Evolutionary conservation across 2,797 vertebrate genomes (phyloP).

Genomic region (Pelodytes ibericus): DNA sequence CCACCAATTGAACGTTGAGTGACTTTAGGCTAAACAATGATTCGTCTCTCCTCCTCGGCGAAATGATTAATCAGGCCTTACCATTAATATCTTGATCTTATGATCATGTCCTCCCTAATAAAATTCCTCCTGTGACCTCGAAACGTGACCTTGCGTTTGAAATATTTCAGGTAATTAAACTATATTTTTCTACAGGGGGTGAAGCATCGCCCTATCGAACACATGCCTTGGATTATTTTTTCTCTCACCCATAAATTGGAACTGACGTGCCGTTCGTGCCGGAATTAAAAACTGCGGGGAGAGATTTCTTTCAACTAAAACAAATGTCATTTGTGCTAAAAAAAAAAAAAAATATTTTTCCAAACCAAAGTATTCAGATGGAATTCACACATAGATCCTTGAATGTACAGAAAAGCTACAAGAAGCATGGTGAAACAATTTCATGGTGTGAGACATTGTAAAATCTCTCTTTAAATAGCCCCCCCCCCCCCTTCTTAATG

Average conservation of each 20-base stretch:
- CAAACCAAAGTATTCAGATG: slow-evolving; percentile 34
- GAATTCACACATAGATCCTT: slow-evolving; percentile 43
- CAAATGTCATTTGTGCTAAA: slow-evolving; percentile 45
- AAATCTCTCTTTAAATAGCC: slow-evolving; percentile 42
- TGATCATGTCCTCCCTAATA: no score
- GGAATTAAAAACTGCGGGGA: slow-evolving; percentile 45
- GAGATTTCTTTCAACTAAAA: slow-evolving; percentile 59
- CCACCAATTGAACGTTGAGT: no score
- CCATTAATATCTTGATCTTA: no score
- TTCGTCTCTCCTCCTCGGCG: no score
- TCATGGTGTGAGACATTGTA: slow-evolving; percentile 53
- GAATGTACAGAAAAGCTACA: slow-evolving; percentile 30
- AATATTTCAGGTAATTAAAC: slow-evolving; percentile 54
- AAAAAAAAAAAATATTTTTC: no score
- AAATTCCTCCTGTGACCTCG: slow-evolving; percentile 38
- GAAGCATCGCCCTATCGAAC: slow-evolving; percentile 50
- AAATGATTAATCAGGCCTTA: no score
- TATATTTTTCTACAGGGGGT: slow-evolving; percentile 42
- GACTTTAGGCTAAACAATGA: no score
- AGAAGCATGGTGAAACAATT: slow-evolving; percentile 34
- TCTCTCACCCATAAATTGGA: slow-evolving; percentile 60
- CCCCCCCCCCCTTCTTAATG: slow-evolving; percentile 18
- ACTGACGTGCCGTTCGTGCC: slow-evolving; percentile 54
- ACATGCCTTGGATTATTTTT: slow-evolving; percentile 58
- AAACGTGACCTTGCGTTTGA: slow-evolving; percentile 35